Base-by-base conservation (phyloP, 2,797 vertebrate species). In the Lycodopsis pacificus region DNA sequence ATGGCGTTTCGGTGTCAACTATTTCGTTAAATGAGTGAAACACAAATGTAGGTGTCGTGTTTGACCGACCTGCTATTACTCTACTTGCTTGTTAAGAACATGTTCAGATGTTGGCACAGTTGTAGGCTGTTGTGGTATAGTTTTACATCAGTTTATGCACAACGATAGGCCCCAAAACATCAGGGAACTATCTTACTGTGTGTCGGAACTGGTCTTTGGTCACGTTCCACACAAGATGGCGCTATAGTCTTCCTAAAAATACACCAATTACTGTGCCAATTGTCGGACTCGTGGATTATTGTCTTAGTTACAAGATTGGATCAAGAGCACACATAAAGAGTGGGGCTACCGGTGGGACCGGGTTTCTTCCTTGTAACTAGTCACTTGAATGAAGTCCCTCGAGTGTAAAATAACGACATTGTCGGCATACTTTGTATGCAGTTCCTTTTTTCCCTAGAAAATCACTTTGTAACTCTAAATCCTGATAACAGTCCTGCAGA, bases 141-240 rank as follows among this genome's bases (percentile, higher is more conserved):
- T 6, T 54, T 19, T 1, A n/a, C 0, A 30, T 15, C 0, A 11
- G 5, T 42, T 56, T 56, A 7, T 27, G 6, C 9, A 22, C 11
- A 1, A 70, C 17, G 4, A 19, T 6, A 44, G 22, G 38, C 38
- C n/a, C n/a, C 0, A 15, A 42, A 15, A 17, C 7, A n/a, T 6
- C 14, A 22, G 56, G 40, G n/a, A 70, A 69, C 6, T 30, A 63
- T 81, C 65, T 74, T 32, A 9, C 0, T 44, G 20, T 9, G 2
- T 6, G 17, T 46, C 10, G 19, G 27, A 9, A 5, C 1, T 44
- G 12, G 1, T 73, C 46, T 66, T 36, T 53, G 63, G 10, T 51
- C 30, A 25, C 34, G 65, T 12, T 44, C 1, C 11, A 67, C 88
- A 71, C 54, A 82, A 0, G 79, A 65, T 82, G 83, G 77, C 69